Evolutionary conservation across 2,888 invertebrate genomes (phyloP), one percentile per base, ranked within the genome.

Genomic region (Lasius fuliginosus): DNA sequence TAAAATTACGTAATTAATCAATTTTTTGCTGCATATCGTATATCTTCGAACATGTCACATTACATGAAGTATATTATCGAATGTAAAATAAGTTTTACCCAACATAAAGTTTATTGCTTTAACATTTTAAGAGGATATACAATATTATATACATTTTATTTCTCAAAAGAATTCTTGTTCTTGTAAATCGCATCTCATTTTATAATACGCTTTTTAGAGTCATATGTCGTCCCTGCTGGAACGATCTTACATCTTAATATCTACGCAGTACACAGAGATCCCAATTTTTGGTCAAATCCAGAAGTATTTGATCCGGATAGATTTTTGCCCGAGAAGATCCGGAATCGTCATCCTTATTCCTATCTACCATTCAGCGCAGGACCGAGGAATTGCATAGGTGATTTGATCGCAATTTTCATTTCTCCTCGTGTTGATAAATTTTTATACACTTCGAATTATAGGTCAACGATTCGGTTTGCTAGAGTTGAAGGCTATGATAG

Each of bases 231-330:
- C 73, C 97, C 97, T 0, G 94, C 94, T 40, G 95, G 95, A 4
- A 94, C 95, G 0, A 93, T 95, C 18, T 95, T 96, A 0, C 73
- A 85, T 30, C 1, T 88, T 94, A 64, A 76, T 56, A 77, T 90
- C 11, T 3, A 67, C 9, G 83, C 58, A 1, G 90, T 97, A 8
- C 97, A 97, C 93, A 96, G 96, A 6, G 96, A 97, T 92, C 96
- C 96, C 0, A 95, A 96, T n/a, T 95, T 96, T 74, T 98, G 96
- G 95, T 95, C 96, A 0, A 95, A 97, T 87, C 97, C 98, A 0
- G 94, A 96, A 87, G 95, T 96, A 0, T 97, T 96, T 91, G 95
- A 97, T 82, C 97, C 97, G 0, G 97, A 97, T 77, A 95, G 97
- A 86, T 98, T 98, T 94, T 92, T 97, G 56, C 96, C 96, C 0